Evolutionary conservation across 2,113 vertebrate genomes (phyloP), one percentile per base, ranked within the genome.

Genomic region (Equus quagga): DNA sequence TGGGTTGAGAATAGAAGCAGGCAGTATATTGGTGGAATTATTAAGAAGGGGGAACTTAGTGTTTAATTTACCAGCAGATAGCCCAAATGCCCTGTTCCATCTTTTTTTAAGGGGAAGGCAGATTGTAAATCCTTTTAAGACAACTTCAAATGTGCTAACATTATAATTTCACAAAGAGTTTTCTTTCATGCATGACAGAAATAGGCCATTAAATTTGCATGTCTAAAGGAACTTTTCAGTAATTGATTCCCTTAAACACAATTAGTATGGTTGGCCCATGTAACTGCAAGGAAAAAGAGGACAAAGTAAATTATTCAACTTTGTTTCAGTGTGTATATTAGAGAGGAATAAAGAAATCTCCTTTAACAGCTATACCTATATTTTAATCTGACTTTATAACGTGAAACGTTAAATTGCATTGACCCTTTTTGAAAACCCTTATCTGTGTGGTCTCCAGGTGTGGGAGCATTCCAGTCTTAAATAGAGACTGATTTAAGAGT

Each of bases 141-240:
- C 81, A 87, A 96, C 56, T 94, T 95, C 67, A 96, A 94, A 92
- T 91, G 46, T 46, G 51, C n/a, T 84, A 67, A 96, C 56, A 92
- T 56, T 94, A 62, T 82, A 91, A 95, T 90, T 92, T 46, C 78
- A 79, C 49, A 86, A 75, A 91, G 65, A 90, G 15, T 64, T 97
- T 97, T 96, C 51, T 93, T 91, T 94, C 49, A 91, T 54, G 81
- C 28, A 75, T 8, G 73, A 49, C 80, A 87, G 90, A 97, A 90
- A 97, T 69, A 96, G 93, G 85, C 44, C 89, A 96, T 96, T 96
- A 95, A 81, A 96, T 97, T 91, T 93, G 56, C 95, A 94, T 91
- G 80, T 97, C 81, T 94, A 58, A 94, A 84, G 64, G 41, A 96
- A 95, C 5, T 87, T 93, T 84, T 85, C 67, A 73, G 81, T 94